Base-by-base conservation (phyloP, 2,888 invertebrate species). In the Loripinus fragilis region DNA sequence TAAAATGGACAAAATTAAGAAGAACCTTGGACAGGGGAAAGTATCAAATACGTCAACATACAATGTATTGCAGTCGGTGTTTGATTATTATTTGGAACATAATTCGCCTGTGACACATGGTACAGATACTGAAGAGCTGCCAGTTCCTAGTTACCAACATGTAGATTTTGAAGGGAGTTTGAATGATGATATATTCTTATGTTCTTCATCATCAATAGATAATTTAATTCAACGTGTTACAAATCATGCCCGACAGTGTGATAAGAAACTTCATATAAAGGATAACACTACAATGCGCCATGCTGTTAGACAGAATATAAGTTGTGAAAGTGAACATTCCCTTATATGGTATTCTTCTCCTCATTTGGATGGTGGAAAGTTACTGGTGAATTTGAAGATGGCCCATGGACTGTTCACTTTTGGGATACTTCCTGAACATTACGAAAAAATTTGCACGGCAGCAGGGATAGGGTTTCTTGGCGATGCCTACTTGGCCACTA, bases 1-100 rank as follows among this genome's bases (percentile, higher is more conserved):
- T 17, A 72, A 65, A 72, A 72, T 72, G 30, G 65, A 65, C 28
- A 72, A 72, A 65, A 72, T 72, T 3, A 65, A 72, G 23, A 42
- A 65, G 2, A 64, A 64, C 17, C 72, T 72, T 45, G 65, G 72
- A 30, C 45, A 48, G 65, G 72, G 72, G 10, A 60, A 72, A 38
- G 23, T 66, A 10, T 33, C 28, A 66, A 66, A 28, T 33, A 45
- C 65, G 1, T 71, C 71, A 38, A 72, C 72, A 30, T 72, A 48
- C 48, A 12, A 33, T 17, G 42, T 65, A 25, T 45, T 72, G 10
- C 28, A 72, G 15, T 45, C 45, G 20, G 45, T 45, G 15, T 45
- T 45, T 45, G 45, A 45, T 45, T 45, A 45, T 17, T 45, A 45
- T 45, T 45, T 45, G 45, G 45, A 45, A 17, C 8, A 45, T 45